These are phyloP conservation scores for Phyllotis vaccarum DNA, from an alignment of 2,797 vertebrate genomes.

Conservation along the genomic window DNA sequence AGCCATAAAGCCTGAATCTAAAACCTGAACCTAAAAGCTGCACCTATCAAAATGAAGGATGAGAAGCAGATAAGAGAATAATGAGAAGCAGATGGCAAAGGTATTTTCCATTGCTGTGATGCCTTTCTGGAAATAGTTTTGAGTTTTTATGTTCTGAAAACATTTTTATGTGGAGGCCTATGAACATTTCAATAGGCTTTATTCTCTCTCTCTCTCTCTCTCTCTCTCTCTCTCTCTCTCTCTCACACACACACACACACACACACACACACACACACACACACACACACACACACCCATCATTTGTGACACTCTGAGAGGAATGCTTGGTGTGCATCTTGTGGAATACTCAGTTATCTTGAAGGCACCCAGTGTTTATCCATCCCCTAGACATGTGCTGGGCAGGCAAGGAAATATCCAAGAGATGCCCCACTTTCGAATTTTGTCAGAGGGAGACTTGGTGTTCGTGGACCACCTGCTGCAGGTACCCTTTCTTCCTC, in stretches of 20 bases:
- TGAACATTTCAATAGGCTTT: background rate
- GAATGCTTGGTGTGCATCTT: background rate
- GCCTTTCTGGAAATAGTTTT: background rate
- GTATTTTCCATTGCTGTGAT: background rate
- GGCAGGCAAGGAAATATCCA: background rate
- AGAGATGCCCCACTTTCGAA: background rate
- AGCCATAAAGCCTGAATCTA: slow-evolving; percentile 40
- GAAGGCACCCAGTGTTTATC: background rate
- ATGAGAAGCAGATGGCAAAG: slow-evolving; percentile 54
- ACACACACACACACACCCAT: too few species aligned
- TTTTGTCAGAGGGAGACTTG: background rate
- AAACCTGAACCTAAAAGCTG: slow-evolving; percentile 39
- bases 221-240: background rate
- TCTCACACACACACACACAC: too few species aligned
- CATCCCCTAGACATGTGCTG: background rate
- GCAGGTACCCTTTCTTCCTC: background rate
- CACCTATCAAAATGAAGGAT: slow-evolving; percentile 72
- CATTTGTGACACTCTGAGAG: background rate
- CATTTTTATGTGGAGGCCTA: background rate
- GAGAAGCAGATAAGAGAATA: slow-evolving; percentile 65
- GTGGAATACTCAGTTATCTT: background rate
- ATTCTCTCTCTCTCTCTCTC: background rate
- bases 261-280: too few species aligned
- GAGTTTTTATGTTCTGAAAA: slow-evolving; percentile 39
- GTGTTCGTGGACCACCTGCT: background rate